Conservation (phyloP, 2,888 invertebrate species). For the Podotricha telesiphe region DNA sequence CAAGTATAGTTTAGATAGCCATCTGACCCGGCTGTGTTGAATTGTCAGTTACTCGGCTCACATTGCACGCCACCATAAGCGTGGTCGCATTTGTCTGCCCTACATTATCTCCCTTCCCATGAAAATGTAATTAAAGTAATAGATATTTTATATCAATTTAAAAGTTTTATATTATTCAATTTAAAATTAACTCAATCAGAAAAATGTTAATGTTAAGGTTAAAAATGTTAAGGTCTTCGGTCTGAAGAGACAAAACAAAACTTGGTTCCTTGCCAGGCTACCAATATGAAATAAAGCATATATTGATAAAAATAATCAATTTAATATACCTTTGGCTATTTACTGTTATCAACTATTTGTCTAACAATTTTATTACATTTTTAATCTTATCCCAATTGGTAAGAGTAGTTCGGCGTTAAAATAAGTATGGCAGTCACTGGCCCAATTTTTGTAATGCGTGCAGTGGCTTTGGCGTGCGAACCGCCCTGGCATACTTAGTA, state of each 20-base stretch:
- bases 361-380: too few species aligned
- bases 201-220: too few species aligned
- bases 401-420: slow-evolving; percentile 57
- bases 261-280: too few species aligned
- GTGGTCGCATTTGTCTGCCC: slow-evolving; percentile 55
- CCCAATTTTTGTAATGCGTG: slow-evolving; percentile 71
- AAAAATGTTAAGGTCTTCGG: too few species aligned
- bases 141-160: slow-evolving; percentile 26
- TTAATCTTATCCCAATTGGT: slow-evolving; percentile 61
- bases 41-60: slow-evolving; percentile 70
- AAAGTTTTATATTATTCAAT: not conserved
- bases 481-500: slow-evolving; percentile 72
- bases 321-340: too few species aligned
- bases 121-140: slow-evolving; percentile 46
- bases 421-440: slow-evolving; percentile 55
- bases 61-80: slow-evolving; percentile 70
- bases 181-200: too few species aligned
- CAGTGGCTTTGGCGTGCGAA: slow-evolving; percentile 66
- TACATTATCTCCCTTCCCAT: slow-evolving; percentile 56
- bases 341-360: too few species aligned
- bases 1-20: slow-evolving; percentile 54
- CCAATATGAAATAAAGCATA: too few species aligned
- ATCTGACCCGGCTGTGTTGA: slow-evolving; percentile 66
- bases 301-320: too few species aligned
- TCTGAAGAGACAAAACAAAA: too few species aligned